These are phyloP conservation scores for Trinorchestia longiramus DNA, from an alignment of 1,140 invertebrate species.

Conservation along the genomic window DNA sequence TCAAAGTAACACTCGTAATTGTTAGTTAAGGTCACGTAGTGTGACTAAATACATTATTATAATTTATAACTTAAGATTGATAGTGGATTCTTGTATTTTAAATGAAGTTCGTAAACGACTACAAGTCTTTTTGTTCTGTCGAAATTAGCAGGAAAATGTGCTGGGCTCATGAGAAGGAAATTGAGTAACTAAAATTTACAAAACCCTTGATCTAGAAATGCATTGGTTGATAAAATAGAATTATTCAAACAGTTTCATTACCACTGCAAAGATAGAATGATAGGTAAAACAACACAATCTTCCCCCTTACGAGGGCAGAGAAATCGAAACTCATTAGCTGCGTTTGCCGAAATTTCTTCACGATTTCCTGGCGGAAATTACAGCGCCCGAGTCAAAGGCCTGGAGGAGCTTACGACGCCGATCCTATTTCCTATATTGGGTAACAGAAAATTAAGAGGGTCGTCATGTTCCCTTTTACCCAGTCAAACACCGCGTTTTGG, in stretches of 20 bases:
- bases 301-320: not conserved
- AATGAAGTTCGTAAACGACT: too few species aligned
- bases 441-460: not conserved
- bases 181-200: too few species aligned
- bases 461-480: not conserved
- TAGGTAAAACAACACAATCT: not conserved
- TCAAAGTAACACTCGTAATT: too few species aligned
- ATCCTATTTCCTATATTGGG: slow-evolving; percentile 1
- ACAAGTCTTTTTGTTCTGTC: too few species aligned
- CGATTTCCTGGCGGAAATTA: slow-evolving; percentile 16
- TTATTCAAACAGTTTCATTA: not conserved
- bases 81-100: too few species aligned
- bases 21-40: too few species aligned
- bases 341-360: not conserved
- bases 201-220: too few species aligned
- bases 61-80: too few species aligned
- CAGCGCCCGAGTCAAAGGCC: not conserved
- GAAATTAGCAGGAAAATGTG: too few species aligned
- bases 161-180: too few species aligned
- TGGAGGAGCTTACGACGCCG: not conserved
- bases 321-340: not conserved
- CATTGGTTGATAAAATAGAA: not conserved
- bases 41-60: too few species aligned
- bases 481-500: not conserved
- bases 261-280: not conserved